phyloP scores from a whole-genome alignment of 2,113 vertebrate species.

The Tachysurus fulvidraco region DNA sequence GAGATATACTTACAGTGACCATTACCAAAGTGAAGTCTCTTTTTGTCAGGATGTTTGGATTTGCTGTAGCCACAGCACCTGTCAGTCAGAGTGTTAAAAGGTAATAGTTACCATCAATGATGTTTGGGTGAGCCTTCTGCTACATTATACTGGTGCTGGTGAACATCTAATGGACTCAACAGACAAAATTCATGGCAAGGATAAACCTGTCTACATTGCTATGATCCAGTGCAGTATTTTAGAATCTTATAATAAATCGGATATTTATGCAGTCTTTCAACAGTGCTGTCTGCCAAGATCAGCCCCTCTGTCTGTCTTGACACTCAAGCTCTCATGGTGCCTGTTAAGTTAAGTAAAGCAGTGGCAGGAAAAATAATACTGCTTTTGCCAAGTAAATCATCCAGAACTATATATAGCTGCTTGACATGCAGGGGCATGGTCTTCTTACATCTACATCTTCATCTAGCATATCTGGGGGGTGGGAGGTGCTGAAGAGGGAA shows the following conservation, averaged over 20 bases:
- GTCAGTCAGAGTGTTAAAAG: conserved; percentile 64
- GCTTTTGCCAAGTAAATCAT: conserved; percentile 41
- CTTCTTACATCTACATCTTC: conserved; percentile 36
- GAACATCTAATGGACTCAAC: conserved; percentile 19
- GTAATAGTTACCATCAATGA: conserved; percentile 46
- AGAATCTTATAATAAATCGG: conserved; percentile 66
- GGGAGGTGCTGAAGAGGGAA: conserved; percentile 10
- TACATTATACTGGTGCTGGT: conserved; percentile 18
- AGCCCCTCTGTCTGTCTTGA: conserved; percentile 50
- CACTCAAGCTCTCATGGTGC: conserved; percentile 34
- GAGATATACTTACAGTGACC: conserved; percentile 86
- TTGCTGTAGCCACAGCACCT: conserved; percentile 96
- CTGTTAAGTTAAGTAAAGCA: conserved; percentile 45
- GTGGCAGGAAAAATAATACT: conserved; percentile 47
- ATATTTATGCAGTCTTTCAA: conserved; percentile 66
- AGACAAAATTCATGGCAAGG: conserved; percentile 60
- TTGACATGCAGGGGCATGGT: conserved; percentile 36
- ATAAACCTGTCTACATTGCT: conserved; percentile 58
- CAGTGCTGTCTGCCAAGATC: conserved; percentile 60
- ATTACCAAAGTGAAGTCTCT: conserved; percentile 95
- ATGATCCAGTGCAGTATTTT: conserved; percentile 65
- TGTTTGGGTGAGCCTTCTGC: conserved; percentile 45
- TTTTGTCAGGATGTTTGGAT: conserved; percentile 93
- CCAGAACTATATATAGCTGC: conserved; percentile 43
- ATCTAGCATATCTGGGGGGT: conserved; percentile 28